Base-by-base conservation (phyloP, 1,140 invertebrate species). In the Aporrectodea caliginosa region DNA sequence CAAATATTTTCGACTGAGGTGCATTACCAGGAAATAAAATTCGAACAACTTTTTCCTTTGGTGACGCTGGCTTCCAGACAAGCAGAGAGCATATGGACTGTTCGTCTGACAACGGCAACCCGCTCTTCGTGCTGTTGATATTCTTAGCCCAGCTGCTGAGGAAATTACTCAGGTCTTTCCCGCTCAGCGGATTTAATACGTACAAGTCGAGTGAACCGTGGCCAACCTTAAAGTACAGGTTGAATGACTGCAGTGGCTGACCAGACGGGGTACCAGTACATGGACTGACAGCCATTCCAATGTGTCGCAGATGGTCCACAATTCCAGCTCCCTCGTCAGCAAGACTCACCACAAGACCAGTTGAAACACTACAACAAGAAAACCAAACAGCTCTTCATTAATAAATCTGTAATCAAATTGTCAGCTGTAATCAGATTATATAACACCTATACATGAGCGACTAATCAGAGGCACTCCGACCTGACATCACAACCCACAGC, bases 151-250 rank as follows among this genome's bases (percentile, higher is more conserved):
- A 98, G 85, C 94, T 94, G 76, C 93, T 91, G 72, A 97, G 89
- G 86, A 98, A 98, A 82, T 98, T 95, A 83, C 93, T 93, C 69
- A 98, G 93, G 88, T 98, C 95, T 86, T 93, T 93, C 69, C 93
- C 95, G 84, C 98, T 95, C 87, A 93, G 78, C 35, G 96, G 97
- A 90, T 95, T 97, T 72, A 98, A 90, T 79, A 98, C 93, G 87
- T 97, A 98, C 95, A 98, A 96, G 86, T 98, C 95, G 76, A 98
- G 88, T 75, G 95, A 97, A 83, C 97, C 97, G 87, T 98, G 95
- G 22, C 96, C 96, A 79, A 91, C 95, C 91, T 98, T 98, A 86
- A 98, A 95, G 85, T 98, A 98, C 0, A 99, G 90, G 87, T 97
- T 98, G 12, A 98, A 93, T 1, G 96, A 96, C 75, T 96, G 94